Base-by-base conservation (phyloP, 1,140 invertebrate genomes). In the Temnothorax nylanderi region DNA sequence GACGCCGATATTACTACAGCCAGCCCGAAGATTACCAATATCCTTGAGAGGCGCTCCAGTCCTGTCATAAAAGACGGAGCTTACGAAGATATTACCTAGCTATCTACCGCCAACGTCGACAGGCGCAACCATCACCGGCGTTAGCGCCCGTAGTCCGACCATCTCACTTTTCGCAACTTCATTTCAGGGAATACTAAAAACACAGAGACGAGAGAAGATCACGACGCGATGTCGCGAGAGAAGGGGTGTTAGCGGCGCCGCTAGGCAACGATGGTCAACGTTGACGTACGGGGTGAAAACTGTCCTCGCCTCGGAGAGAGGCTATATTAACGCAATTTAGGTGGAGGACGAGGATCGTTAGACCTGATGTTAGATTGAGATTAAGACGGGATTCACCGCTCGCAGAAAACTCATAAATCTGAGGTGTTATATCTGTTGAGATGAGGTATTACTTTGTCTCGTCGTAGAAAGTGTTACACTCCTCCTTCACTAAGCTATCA, bases 1-100 rank as follows among this genome's bases (percentile, higher is more conserved):
- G 93, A 91, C 88, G 91, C 94, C 93, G 90, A 95, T 95, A 95
- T 95, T 95, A 84, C 80, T 75, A 94, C 94, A 92, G 92, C 93
- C 89, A 92, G 94, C 93, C 87, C 90, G 90, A 95, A 95, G 95
- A 95, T 95, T 95, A 95, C 94, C 94, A 95, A 95, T 95, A 95
- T 95, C 94, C 93, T 95, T 94, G 94, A 95, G 94, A 95, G 94
- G 93, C 92, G 93, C 93, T 93, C 92, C 90, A 93, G 94, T 91
- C 93, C 92, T 93, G 94, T 95, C 94, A 94, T 95, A 95, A 95
- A 95, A 95, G 93, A 95, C 93, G 93, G 92, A 93, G 95, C 94
- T 95, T 95, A 95, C 94, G 90, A 90, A 93, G 94, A 95, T 95
- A 95, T 95, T 95, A 94, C 94, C 92, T 91, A 93, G 86, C 86